Evolutionary conservation across 2,888 invertebrate species (phyloP).

Genomic region (Watsonalla binaria): DNA sequence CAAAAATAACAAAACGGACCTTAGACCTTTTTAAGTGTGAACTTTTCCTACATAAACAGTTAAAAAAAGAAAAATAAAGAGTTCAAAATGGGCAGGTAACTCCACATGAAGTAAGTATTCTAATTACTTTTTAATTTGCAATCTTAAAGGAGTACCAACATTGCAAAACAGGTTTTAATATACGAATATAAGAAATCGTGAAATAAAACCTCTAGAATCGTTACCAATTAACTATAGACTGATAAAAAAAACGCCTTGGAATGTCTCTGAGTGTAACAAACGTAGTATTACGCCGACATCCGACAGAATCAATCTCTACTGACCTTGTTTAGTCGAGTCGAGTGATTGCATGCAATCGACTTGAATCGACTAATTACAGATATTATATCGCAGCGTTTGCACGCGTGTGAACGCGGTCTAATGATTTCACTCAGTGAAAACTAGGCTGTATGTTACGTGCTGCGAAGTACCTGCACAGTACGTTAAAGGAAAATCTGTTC

Average conservation of each 20-base stretch:
- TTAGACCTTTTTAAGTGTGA: no score
- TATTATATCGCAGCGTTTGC: slow-evolving; percentile 13
- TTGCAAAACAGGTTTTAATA: no score
- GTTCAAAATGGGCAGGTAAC: no score
- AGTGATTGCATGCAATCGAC: slow-evolving; percentile 14
- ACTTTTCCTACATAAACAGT: no score
- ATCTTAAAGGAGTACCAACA: no score
- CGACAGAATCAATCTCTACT: slow-evolving; percentile 4
- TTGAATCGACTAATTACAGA: slow-evolving; percentile 16
- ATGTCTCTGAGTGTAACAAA: neutral
- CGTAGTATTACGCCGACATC: slow-evolving; percentile 2
- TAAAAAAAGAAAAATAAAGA: no score
- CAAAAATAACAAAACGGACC: no score
- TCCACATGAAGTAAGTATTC: no score
- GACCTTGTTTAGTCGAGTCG: slow-evolving; percentile 9
- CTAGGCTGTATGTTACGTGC: slow-evolving; percentile 12
- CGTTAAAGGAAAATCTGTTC: no score
- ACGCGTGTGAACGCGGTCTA: slow-evolving; percentile 30
- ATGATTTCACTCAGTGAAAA: slow-evolving; percentile 43
- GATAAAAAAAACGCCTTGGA: neutral
- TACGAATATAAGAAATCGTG: no score
- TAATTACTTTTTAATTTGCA: no score
- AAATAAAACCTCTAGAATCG: neutral
- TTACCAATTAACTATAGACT: neutral
- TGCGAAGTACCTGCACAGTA: no score